Evolutionary conservation across 2,113 vertebrate genomes (phyloP).

Genomic region (rat (Rattus norvegicus)): GRCr8 NC_086023.1:159222501-159223000

Average conservation of each 20-base stretch:
- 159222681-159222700: constrained; percentile 2
- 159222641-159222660: constrained; percentile 78
- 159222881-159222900: constrained; percentile 62
- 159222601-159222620: constrained; percentile 42
- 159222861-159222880: background rate
- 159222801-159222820: background rate
- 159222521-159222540: accelerated
- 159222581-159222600: background rate
- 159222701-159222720: background rate
- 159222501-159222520: background rate
- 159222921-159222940: background rate
- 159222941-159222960: background rate
- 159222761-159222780: background rate
- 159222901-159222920: background rate
- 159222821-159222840: background rate
- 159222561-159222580: background rate
- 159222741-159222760: background rate
- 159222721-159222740: background rate
- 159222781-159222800: background rate
- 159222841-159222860: background rate
- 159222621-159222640: constrained; percentile 81
- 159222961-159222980: constrained; percentile 66
- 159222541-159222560: accelerated
- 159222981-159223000: constrained; percentile 50
- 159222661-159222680: constrained; percentile 31